A percentile compares a stretch with the other conserved stretches of the same genome.
phyloP scores from a whole-genome alignment of 1,140 invertebrate genomes.

The Metaphire vulgaris region DNA sequence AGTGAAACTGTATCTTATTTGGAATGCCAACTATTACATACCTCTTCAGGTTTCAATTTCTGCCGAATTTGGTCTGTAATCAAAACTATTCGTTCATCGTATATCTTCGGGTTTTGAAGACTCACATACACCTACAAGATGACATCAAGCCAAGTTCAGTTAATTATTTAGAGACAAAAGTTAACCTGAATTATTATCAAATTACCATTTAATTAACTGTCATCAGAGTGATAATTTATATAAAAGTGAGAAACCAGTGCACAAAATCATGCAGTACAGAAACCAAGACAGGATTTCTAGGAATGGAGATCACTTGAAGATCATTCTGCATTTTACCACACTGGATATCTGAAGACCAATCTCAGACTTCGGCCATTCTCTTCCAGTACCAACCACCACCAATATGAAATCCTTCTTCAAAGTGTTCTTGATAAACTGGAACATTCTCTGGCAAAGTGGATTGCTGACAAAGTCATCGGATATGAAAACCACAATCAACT shows the following conservation, averaged over 20 bases:
- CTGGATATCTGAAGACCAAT: slow-evolving; percentile 36
- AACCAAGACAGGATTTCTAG: too few relatives aligned
- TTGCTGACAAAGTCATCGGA: slow-evolving; percentile 23
- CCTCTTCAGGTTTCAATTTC: slow-evolving; percentile 12
- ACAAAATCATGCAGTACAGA: too few relatives aligned
- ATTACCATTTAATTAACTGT: too few relatives aligned
- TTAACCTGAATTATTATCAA: too few relatives aligned
- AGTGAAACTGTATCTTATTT: too few relatives aligned
- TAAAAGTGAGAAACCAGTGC: too few relatives aligned
- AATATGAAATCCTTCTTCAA: slow-evolving; percentile 21
- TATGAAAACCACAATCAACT: slow-evolving; percentile 35
- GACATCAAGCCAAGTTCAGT: too few relatives aligned
- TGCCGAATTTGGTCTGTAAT: not conserved
- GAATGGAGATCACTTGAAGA: too few relatives aligned
- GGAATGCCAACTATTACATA: too few relatives aligned
- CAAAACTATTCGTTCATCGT: slow-evolving; percentile 20
- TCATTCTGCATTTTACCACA: too few relatives aligned
- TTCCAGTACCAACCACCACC: slow-evolving; percentile 16
- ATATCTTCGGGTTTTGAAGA: slow-evolving; percentile 21
- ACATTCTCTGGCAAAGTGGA: slow-evolving; percentile 20
- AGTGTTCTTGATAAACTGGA: slow-evolving; percentile 7
- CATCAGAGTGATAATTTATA: too few relatives aligned
- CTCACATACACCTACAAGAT: slow-evolving; percentile 38
- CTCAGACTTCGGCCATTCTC: slow-evolving; percentile 39
- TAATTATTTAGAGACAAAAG: too few relatives aligned